These are phyloP conservation scores for Aphelocoma californica DNA, from an alignment of 2,797 vertebrate species.

Conservation along the genomic window DNA sequence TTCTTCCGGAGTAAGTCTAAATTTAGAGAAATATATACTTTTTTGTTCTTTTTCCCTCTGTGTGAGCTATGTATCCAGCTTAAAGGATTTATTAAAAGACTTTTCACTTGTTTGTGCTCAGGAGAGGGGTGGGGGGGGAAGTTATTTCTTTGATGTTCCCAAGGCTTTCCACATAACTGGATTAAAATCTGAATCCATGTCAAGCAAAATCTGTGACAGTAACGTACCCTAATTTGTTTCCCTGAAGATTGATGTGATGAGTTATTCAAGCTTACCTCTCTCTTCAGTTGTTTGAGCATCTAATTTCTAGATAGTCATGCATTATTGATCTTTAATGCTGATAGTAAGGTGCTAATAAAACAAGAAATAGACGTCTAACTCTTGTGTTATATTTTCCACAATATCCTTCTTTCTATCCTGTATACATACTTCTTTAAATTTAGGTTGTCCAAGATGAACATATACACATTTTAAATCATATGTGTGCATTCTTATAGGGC, in stretches of 20 bases:
- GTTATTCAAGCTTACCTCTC: not conserved
- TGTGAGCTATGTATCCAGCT: not conserved
- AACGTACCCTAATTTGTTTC: not conserved
- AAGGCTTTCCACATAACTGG: not conserved
- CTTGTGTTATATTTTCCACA: not conserved
- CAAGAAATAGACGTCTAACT: not conserved
- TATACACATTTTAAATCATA: not conserved
- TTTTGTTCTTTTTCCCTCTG: not conserved
- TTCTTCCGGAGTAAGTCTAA: not conserved
- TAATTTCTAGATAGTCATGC: not conserved
- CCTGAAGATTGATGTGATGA: not conserved
- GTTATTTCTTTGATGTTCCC: constrained; percentile 12
- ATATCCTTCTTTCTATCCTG: not conserved
- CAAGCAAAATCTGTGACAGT: not conserved
- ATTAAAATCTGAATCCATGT: constrained; percentile 1
- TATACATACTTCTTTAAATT: not conserved
- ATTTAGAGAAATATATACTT: not conserved
- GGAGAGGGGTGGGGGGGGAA: no score
- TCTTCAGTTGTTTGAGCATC: not conserved
- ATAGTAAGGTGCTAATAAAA: not conserved
- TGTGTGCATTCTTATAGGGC: not conserved
- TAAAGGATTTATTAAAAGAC: not conserved
- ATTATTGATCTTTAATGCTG: not conserved
- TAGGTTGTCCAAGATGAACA: not conserved
- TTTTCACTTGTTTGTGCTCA: not conserved